phyloP scores from a whole-genome alignment of 2,888 invertebrate genomes.

The Leptinotarsa tumamoca region DNA sequence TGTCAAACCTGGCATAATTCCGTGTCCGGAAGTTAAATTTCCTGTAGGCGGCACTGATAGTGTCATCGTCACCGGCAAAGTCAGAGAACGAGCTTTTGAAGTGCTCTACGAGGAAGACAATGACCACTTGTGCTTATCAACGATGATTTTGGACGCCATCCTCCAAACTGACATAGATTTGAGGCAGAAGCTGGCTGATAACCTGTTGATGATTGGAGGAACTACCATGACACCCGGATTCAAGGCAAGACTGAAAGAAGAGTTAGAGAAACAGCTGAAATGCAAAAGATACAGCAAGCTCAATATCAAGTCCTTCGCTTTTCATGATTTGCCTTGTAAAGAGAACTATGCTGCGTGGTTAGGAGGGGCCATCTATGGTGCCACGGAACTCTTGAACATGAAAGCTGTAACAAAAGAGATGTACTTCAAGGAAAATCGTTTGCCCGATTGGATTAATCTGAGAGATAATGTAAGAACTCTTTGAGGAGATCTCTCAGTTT shows the following conservation, averaged over 20 bases:
- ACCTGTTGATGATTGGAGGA: slow-evolving; percentile 90
- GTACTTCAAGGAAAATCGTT: slow-evolving; percentile 76
- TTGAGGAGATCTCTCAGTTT: slow-evolving; percentile 51
- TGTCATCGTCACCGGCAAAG: slow-evolving; percentile 74
- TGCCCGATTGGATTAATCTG: slow-evolving; percentile 87
- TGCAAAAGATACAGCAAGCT: slow-evolving; percentile 74
- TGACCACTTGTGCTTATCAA: slow-evolving; percentile 84
- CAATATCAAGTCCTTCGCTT: slow-evolving; percentile 77
- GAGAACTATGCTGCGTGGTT: slow-evolving; percentile 89
- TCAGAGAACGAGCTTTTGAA: slow-evolving; percentile 87
- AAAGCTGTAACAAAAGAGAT: slow-evolving; percentile 81
- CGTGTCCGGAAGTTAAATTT: slow-evolving; percentile 76
- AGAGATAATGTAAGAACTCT: slow-evolving; percentile 70
- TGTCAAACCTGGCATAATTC: slow-evolving; percentile 65
- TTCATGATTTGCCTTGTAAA: slow-evolving; percentile 84
- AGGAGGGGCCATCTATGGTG: slow-evolving; percentile 85
- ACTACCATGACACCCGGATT: slow-evolving; percentile 87
- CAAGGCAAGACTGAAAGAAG: slow-evolving; percentile 80
- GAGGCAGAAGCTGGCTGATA: slow-evolving; percentile 81
- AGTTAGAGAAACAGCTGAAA: slow-evolving; percentile 77
- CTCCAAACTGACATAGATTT: slow-evolving; percentile 87
- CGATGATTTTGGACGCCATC: slow-evolving; percentile 87
- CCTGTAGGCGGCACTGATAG: slow-evolving; percentile 73
- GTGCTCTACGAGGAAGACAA: slow-evolving; percentile 86
- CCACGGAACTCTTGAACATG: slow-evolving; percentile 78